phyloP scores from a whole-genome alignment of 2,113 vertebrate species.

The Eolophus roseicapilla region DNA sequence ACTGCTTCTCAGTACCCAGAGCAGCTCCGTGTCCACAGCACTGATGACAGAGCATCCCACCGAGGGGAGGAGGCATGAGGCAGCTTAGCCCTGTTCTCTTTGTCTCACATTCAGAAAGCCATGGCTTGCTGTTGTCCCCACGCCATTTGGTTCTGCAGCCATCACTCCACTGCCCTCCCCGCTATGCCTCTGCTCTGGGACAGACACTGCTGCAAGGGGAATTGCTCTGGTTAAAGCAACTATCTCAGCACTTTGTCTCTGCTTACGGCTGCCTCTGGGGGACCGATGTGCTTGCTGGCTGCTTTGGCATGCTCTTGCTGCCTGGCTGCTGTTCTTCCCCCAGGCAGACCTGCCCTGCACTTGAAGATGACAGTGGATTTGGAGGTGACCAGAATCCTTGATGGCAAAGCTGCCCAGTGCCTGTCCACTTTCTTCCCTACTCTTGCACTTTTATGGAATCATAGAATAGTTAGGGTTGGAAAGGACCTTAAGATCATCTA shows the following conservation, averaged over 20 bases:
- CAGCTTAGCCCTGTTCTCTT: background rate
- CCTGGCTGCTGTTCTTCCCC: background rate
- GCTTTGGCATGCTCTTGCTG: background rate
- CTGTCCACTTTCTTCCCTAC: background rate
- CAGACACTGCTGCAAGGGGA: background rate
- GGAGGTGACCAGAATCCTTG: background rate
- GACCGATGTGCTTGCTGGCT: background rate
- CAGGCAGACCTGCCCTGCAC: background rate
- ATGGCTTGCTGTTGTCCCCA: background rate
- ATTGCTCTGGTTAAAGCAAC: background rate
- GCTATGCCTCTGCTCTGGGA: background rate
- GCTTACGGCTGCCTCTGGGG: fast-evolving
- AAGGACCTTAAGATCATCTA: background rate
- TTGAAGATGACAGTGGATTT: background rate
- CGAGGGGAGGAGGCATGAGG: background rate
- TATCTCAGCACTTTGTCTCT: background rate
- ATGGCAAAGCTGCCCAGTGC: background rate
- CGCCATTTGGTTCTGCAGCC: background rate
- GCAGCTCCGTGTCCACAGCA: background rate
- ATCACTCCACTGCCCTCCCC: fast-evolving
- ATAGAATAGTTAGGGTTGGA: background rate
- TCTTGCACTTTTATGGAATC: background rate
- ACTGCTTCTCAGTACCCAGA: background rate
- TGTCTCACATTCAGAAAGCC: background rate
- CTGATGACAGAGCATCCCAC: background rate